These are phyloP conservation scores for Hyperoplus immaculatus DNA, from an alignment of 2,797 vertebrate genomes.

Conservation along the genomic window DNA sequence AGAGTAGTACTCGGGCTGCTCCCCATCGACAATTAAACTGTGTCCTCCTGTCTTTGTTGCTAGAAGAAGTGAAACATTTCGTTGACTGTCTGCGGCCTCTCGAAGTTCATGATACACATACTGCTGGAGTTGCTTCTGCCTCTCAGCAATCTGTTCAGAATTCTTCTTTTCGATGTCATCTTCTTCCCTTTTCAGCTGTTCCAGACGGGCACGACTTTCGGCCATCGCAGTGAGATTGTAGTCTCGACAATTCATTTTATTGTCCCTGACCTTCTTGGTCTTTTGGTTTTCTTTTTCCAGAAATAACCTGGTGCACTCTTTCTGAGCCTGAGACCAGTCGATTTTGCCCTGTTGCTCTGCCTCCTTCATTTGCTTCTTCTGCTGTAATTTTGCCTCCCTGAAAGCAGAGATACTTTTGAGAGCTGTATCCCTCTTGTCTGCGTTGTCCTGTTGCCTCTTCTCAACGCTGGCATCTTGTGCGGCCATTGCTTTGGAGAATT, in stretches of 20 bases:
- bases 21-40: background rate
- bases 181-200: background rate
- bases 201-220: background rate
- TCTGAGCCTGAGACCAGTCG: background rate
- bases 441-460: background rate
- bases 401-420: background rate
- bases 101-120: background rate
- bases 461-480: background rate
- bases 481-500: background rate
- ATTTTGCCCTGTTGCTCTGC: background rate
- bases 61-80: background rate
- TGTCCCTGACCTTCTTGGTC: background rate
- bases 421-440: background rate
- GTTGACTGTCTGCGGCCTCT: background rate
- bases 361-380: background rate
- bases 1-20: fast-evolving
- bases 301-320: background rate
- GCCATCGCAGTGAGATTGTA: background rate
- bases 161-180: background rate
- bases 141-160: background rate
- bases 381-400: background rate
- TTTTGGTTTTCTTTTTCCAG: background rate
- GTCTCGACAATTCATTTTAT: background rate
- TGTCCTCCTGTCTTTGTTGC: background rate
- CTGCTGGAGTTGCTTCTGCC: background rate